Conservation (phyloP, 2,797 vertebrate genomes). For the Gorsachius magnificus region DNA sequence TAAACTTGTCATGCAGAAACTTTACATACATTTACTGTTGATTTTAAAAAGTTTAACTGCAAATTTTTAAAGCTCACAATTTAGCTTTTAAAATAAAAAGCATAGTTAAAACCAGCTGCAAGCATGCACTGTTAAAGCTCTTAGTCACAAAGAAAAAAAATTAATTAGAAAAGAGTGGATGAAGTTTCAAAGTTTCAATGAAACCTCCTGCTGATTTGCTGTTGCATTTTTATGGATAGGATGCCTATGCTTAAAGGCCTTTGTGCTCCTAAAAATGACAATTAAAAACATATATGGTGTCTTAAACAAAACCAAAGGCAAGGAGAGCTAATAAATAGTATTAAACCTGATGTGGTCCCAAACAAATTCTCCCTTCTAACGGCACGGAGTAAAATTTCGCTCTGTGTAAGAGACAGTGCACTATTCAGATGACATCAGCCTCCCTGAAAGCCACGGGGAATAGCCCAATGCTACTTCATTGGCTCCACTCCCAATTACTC, state of each 20-base stretch:
- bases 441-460: neutral
- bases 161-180: neutral
- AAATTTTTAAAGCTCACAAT: slow-evolving; percentile 10
- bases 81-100: slow-evolving; percentile 26
- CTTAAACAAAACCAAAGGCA: neutral
- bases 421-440: neutral
- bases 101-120: slow-evolving; percentile 6
- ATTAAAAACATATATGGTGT: neutral
- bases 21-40: neutral
- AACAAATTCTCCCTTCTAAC: neutral
- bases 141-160: neutral
- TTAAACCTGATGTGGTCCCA: neutral
- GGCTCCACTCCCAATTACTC: neutral
- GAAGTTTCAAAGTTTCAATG: slow-evolving; percentile 9
- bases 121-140: neutral
- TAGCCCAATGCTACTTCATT: neutral
- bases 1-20: neutral
- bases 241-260: neutral
- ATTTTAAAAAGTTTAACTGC: neutral
- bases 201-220: neutral
- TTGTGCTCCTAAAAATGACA: neutral
- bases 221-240: neutral
- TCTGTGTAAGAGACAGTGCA: neutral
- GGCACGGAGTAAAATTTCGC: neutral
- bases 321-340: neutral